Evolutionary conservation across 2,113 vertebrate species (phyloP), one percentile per base, ranked within the genome.

Genomic region (Zapus hudsonius): DNA sequence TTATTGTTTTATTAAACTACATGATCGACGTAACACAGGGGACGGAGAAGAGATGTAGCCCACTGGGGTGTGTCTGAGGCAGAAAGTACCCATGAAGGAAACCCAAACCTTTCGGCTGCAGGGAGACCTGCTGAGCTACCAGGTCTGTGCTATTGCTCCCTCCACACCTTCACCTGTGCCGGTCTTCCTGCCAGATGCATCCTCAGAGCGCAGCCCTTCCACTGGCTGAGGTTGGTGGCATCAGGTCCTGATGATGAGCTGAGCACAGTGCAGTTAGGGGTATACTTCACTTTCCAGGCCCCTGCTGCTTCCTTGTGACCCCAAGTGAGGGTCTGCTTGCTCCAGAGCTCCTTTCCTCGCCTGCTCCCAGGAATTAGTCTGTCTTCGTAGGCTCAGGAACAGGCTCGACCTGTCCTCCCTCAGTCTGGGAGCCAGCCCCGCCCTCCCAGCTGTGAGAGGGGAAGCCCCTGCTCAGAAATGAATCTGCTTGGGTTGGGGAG

Each of bases 71-170:
- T 23, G 19, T 55, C 0, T 70, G 67, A 0, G 38, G 75, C 25
- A 27, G 76, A 27, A 70, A 7, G 3, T 2, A 9, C 0, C 0
- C 3, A 6, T 2, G 11, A 9, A 16, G 44, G 29, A 40, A 29
- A 15, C 11, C 8, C 0, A 3, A 47, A 66, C 15, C 31, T 36
- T 5, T 7, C 15, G 25, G 69, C 17, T 16, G 0, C 31, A 57
- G 61, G 61, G 61, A 20, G 36, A 81, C 38, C 52, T 33, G 57
- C 69, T 25, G 38, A 31, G 27, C n/a, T 55, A 2, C 29, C 36
- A 57, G 44, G 52, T 19, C 29, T 73, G 19, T 25, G 59, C 57
- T 11, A 5, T 23, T 23, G 36, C 57, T 73, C 69, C 36, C 40
- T 59, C 67, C 42, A 10, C 19, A 22, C 64, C 33, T 31, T 29